phyloP scores from a whole-genome alignment of 1,140 invertebrate genomes.

The Eupristina koningsbergeri region DNA sequence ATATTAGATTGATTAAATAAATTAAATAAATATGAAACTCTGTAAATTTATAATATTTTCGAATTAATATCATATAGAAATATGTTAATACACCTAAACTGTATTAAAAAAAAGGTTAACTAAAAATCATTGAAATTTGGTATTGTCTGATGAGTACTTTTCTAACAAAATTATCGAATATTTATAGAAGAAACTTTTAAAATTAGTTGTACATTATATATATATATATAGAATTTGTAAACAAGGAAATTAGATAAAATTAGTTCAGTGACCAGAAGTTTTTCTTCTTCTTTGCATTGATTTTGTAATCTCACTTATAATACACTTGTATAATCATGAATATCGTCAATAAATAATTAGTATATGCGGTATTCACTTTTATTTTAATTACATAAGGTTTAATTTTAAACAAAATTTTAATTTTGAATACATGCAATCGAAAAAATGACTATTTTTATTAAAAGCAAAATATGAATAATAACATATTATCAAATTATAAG shows the following conservation, averaged over 20 bases:
- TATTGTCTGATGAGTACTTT: not conserved
- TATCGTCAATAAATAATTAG: conserved; percentile 23
- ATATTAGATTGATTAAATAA: too few species aligned
- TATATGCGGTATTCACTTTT: not conserved
- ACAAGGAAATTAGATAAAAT: conserved; percentile 10
- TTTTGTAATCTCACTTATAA: not conserved
- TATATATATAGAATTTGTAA: not conserved
- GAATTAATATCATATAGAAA: too few species aligned
- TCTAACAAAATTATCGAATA: not conserved
- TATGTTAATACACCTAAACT: too few species aligned
- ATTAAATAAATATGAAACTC: too few species aligned
- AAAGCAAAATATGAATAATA: not conserved
- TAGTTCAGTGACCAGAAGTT: conserved; percentile 30
- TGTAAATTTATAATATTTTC: too few species aligned
- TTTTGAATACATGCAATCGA: not conserved
- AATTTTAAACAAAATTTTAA: not conserved
- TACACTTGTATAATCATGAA: conserved; percentile 27
- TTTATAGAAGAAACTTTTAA: not conserved
- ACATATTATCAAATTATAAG: not conserved
- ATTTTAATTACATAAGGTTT: not conserved
- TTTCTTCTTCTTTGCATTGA: not conserved
- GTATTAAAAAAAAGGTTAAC: too few species aligned
- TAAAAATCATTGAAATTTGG: not conserved
- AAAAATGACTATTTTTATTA: not conserved
- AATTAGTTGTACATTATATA: not conserved